These are phyloP conservation scores for Dendrophyllia cribrosa DNA, from an alignment of 64 coral and sea anemone genomes.

Conservation along the genomic window DNA sequence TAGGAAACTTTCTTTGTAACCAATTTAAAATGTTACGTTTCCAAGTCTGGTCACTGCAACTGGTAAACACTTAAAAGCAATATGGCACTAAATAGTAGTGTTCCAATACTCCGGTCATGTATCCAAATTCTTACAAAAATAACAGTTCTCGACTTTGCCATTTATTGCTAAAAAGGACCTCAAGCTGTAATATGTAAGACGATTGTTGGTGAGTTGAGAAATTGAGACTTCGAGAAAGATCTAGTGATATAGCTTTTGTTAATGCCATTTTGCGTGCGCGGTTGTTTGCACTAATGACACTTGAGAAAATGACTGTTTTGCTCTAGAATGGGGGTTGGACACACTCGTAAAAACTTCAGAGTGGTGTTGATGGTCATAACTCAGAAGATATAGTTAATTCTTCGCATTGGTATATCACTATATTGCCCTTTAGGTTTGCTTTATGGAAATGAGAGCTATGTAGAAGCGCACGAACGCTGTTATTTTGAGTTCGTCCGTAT, in stretches of 20 bases:
- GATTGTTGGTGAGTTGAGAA: neutral
- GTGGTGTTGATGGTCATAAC: neutral
- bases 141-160: neutral
- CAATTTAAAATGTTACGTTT: neutral
- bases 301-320: constrained; percentile 30
- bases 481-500: neutral
- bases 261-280: constrained; percentile 28
- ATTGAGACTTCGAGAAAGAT: neutral
- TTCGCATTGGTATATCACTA: constrained; percentile 39
- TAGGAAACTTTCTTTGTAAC: neutral
- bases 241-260: neutral
- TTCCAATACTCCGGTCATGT: constrained; percentile 28
- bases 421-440: neutral
- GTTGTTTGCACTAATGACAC: constrained; percentile 44
- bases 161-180: neutral
- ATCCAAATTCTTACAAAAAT: neutral
- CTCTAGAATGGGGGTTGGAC: neutral
- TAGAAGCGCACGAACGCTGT: neutral
- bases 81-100: constrained; percentile 8
- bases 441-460: neutral
- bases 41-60: neutral
- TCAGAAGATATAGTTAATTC: constrained; percentile 36
- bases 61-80: constrained; percentile 41
- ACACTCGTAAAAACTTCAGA: neutral
- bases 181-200: neutral